Evolutionary conservation across 2,888 invertebrate species (phyloP).

Genomic region (Volucella inflata): DNA sequence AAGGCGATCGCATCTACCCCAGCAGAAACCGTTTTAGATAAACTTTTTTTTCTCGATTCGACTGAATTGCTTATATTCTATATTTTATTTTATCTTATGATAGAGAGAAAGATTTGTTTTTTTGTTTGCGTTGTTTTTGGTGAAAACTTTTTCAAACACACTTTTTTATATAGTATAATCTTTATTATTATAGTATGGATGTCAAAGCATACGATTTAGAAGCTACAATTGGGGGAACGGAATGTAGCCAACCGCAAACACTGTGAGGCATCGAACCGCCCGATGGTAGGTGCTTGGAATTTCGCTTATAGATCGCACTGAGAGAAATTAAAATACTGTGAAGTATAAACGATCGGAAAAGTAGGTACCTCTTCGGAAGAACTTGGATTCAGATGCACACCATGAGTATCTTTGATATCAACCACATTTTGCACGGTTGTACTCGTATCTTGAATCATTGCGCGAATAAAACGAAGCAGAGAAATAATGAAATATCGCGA

Average conservation of each 20-base stretch:
- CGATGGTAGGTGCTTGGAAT: not conserved
- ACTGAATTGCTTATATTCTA: slow-evolving; percentile 66
- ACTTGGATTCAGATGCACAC: slow-evolving; percentile 43
- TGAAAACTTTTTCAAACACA: slow-evolving; percentile 60
- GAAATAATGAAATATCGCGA: slow-evolving; percentile 18
- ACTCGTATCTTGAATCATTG: slow-evolving; percentile 29
- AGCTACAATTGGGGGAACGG: slow-evolving; percentile 76
- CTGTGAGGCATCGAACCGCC: slow-evolving; percentile 77
- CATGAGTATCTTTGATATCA: slow-evolving; percentile 29
- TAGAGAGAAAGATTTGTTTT: slow-evolving; percentile 53
- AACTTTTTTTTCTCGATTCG: slow-evolving; percentile 55
- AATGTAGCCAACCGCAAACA: slow-evolving; percentile 76
- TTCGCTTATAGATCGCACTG: not conserved
- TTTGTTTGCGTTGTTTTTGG: slow-evolving; percentile 49
- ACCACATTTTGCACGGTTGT: slow-evolving; percentile 9
- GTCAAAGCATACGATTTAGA: slow-evolving; percentile 76
- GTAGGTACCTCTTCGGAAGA: not conserved
- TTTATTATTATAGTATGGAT: slow-evolving; percentile 69
- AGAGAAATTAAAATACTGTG: slow-evolving; percentile 45
- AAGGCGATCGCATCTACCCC: slow-evolving; percentile 72
- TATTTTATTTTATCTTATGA: slow-evolving; percentile 59
- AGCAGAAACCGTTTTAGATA: slow-evolving; percentile 66
- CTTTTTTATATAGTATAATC: slow-evolving; percentile 36
- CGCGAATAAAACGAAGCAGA: slow-evolving; percentile 18
- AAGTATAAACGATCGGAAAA: slow-evolving; percentile 41